Percentiles rank a stretch among this genome's conserved stretches.
Evolutionary conservation across 2,888 invertebrate genomes (phyloP).

Genomic region (Odontomyia ornata): DNA sequence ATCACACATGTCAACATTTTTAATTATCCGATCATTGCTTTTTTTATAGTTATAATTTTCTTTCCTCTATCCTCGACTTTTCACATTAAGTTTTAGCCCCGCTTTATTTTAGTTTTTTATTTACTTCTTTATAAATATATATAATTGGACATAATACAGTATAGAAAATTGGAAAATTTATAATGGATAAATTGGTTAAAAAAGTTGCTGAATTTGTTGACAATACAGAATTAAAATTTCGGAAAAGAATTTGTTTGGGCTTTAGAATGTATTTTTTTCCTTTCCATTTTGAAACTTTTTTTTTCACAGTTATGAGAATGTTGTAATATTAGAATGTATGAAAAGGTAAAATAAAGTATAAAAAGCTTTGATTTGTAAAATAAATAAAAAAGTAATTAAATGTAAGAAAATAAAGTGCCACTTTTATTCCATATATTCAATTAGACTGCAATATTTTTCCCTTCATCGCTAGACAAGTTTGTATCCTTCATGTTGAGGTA

Average conservation of each 20-base stretch:
- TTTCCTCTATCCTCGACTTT: background rate
- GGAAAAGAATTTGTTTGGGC: constrained; percentile 4
- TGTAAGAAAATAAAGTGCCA: constrained; percentile 20
- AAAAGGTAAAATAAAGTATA: constrained; percentile 28
- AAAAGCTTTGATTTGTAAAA: constrained; percentile 44
- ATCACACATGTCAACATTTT: constrained; percentile 35
- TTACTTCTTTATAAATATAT: background rate
- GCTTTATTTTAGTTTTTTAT: background rate
- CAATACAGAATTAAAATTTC: constrained; percentile 30
- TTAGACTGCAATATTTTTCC: too few relatives aligned
- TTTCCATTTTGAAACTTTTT: constrained; percentile 18
- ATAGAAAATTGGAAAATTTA: background rate
- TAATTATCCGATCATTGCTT: background rate
- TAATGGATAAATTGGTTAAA: too few relatives aligned
- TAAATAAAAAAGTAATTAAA: constrained; percentile 25
- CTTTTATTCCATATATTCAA: too few relatives aligned
- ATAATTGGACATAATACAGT: too few relatives aligned
- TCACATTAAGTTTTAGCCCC: too few relatives aligned
- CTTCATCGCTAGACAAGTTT: too few relatives aligned
- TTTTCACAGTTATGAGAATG: constrained; percentile 6
- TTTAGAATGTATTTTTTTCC: constrained; percentile 13
- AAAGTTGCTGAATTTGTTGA: constrained; percentile 32
- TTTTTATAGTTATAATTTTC: background rate
- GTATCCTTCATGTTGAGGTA: too few relatives aligned
- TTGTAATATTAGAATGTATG: constrained; percentile 28